These are phyloP conservation scores for Cottoperca gobio DNA, from an alignment of 2,797 vertebrate genomes.

Conservation along the genomic window DNA sequence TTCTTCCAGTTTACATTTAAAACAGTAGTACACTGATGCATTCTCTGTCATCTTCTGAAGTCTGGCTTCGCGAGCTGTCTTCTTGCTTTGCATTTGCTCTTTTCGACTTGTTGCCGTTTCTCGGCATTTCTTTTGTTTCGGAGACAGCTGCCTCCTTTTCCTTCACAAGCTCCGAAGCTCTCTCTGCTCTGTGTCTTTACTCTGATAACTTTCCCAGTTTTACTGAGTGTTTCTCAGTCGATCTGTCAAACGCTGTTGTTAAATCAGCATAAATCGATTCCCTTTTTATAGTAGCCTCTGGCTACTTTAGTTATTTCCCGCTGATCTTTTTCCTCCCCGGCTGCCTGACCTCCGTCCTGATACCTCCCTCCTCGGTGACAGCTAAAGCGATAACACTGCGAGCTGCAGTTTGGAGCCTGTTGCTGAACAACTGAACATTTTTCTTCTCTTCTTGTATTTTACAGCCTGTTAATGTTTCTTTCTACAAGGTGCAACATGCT, in stretches of 20 bases:
- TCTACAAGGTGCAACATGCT: conserved; percentile 15
- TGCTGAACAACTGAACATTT: conserved; percentile 17
- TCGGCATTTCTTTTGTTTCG: conserved; percentile 24
- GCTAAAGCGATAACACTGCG: conserved; percentile 16
- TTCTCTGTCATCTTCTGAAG: conserved; percentile 55
- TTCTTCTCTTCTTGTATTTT: conserved; percentile 12
- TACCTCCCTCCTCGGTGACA: conserved; percentile 26
- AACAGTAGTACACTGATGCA: conserved; percentile 24
- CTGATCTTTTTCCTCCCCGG: conserved; percentile 25
- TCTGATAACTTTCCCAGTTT: conserved; percentile 40
- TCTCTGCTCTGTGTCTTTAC: conserved; percentile 14
- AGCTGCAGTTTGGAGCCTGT: conserved; percentile 26
- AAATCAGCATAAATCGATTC: conserved; percentile 40
- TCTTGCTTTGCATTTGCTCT: conserved; percentile 7
- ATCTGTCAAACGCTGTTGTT: conserved; percentile 34
- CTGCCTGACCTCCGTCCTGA: conserved; percentile 14
- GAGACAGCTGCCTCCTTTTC: conserved; percentile 33
- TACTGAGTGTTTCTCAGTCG: not conserved
- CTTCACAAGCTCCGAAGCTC: conserved; percentile 23
- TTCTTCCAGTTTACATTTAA: conserved; percentile 41
- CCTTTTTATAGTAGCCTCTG: conserved; percentile 22
- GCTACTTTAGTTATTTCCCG: conserved; percentile 30
- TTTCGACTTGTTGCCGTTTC: conserved; percentile 42
- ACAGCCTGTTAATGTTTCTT: conserved; percentile 17
- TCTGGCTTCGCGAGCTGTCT: conserved; percentile 37